Percentiles rank a stretch among this genome's conserved stretches.
These are phyloP conservation scores for Drosophila buzzatii DNA, from an alignment of 2,888 invertebrate species.

Conservation along the genomic window DNA sequence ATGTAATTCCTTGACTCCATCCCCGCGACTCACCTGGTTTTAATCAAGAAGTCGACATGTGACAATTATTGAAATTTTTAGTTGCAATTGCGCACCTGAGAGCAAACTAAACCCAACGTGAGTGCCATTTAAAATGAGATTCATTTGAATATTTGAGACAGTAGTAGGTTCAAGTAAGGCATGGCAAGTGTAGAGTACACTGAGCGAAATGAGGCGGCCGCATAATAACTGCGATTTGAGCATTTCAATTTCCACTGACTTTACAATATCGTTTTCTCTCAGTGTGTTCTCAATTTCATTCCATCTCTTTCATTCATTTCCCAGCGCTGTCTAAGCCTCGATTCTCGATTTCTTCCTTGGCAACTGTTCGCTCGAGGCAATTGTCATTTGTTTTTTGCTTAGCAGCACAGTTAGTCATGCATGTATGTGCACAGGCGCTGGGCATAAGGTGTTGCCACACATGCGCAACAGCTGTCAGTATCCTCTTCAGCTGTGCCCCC, in stretches of 20 bases:
- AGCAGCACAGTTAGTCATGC: slow-evolving; percentile 48
- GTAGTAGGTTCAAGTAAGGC: slow-evolving; percentile 11
- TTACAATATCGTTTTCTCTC: slow-evolving; percentile 2
- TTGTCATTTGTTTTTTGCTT: slow-evolving; percentile 40
- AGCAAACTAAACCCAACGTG: slow-evolving; percentile 51
- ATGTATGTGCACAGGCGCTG: slow-evolving; percentile 15
- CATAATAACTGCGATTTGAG: no score
- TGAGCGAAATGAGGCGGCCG: not conserved
- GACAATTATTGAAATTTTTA: slow-evolving; percentile 76
- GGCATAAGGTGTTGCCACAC: slow-evolving; percentile 44
- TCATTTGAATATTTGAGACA: slow-evolving; percentile 12
- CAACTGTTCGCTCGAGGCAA: slow-evolving; percentile 18
- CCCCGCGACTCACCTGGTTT: slow-evolving; percentile 46
- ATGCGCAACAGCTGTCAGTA: slow-evolving; percentile 40
- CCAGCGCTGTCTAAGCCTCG: not conserved
- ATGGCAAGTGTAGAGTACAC: slow-evolving; percentile 7
- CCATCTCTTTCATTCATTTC: slow-evolving; percentile 1
- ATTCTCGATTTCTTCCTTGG: slow-evolving; percentile 17
- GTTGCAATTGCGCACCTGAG: slow-evolving; percentile 31
- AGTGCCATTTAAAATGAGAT: slow-evolving; percentile 35
- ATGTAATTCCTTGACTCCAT: slow-evolving; percentile 27
- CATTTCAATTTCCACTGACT: no score
- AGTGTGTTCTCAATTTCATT: slow-evolving; percentile 1
- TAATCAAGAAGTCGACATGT: slow-evolving; percentile 75
- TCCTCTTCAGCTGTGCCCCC: not conserved